Conservation (phyloP, 2,888 invertebrate species). For the Electrophaes corylata region DNA sequence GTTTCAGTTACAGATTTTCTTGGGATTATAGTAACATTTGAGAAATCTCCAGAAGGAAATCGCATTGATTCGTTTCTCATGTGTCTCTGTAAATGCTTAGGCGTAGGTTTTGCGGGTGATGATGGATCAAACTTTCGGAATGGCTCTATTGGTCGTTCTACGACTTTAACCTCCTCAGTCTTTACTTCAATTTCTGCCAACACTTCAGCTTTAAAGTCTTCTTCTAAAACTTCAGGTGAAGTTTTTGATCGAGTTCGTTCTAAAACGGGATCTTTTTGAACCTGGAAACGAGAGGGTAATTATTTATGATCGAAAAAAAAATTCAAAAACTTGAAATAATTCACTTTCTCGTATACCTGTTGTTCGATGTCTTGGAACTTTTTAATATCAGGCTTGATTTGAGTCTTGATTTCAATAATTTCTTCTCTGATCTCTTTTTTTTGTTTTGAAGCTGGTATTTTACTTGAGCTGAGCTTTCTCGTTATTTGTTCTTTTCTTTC, state of each 20-base stretch:
- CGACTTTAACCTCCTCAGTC: slow-evolving; percentile 63
- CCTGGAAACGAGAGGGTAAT: slow-evolving; percentile 48
- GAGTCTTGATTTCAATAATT: slow-evolving; percentile 88
- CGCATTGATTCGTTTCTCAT: slow-evolving; percentile 83
- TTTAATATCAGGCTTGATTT: slow-evolving; percentile 84
- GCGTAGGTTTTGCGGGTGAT: slow-evolving; percentile 78
- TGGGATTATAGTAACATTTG: slow-evolving; percentile 78
- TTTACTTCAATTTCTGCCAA: slow-evolving; percentile 55
- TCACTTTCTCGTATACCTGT: slow-evolving; percentile 58
- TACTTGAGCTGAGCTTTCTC: slow-evolving; percentile 88
- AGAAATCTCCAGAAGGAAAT: slow-evolving; percentile 81
- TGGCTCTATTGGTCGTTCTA: slow-evolving; percentile 68
- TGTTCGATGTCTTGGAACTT: slow-evolving; percentile 81
- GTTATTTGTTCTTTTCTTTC: slow-evolving; percentile 91
- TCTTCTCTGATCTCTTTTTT: slow-evolving; percentile 90
- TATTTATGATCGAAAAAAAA: slow-evolving; percentile 19
- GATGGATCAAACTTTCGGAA: slow-evolving; percentile 77
- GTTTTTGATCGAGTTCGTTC: slow-evolving; percentile 72
- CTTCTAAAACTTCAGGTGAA: slow-evolving; percentile 68
- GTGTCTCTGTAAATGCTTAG: slow-evolving; percentile 80
- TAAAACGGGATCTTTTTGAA: slow-evolving; percentile 70
- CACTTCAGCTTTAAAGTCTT: slow-evolving; percentile 57
- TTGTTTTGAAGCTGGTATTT: slow-evolving; percentile 89
- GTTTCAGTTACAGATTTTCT: slow-evolving; percentile 79
- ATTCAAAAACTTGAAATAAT: slow-evolving; percentile 21